A percentile compares a stretch with the other conserved stretches of the same genome.
These are phyloP conservation scores for Pangasius krempfi DNA, from an alignment of 2,797 vertebrate genomes.

Conservation along the genomic window DNA sequence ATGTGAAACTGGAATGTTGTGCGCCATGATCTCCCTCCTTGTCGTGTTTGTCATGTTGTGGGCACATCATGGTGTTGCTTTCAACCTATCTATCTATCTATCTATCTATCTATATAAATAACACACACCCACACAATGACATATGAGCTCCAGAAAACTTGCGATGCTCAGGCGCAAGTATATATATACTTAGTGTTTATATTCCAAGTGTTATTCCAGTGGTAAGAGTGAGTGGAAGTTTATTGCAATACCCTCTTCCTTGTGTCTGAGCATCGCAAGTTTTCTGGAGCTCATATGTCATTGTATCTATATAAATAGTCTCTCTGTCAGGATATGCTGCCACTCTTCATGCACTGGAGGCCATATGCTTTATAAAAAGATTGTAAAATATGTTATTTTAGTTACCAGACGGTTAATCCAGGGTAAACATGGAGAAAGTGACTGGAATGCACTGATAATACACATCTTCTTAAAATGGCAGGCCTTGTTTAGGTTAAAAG, in stretches of 20 bases:
- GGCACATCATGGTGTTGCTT: conserved; percentile 56
- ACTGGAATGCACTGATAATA: conserved; percentile 61
- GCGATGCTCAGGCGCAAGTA: no score
- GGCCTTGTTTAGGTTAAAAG: conserved; percentile 54
- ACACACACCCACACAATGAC: no score
- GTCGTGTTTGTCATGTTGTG: conserved; percentile 65
- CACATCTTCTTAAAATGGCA: conserved; percentile 55
- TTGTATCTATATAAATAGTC: conserved; percentile 68
- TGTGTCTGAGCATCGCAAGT: conserved; percentile 60
- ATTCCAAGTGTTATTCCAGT: background rate
- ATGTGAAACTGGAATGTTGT: conserved; percentile 65
- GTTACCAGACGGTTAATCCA: conserved; percentile 66
- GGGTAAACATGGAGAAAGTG: conserved; percentile 61
- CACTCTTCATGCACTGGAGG: conserved; percentile 65
- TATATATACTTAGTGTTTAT: background rate
- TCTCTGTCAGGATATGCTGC: conserved; percentile 65
- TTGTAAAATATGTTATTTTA: conserved; percentile 71
- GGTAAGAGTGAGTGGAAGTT: conserved; percentile 4
- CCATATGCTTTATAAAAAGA: conserved; percentile 65
- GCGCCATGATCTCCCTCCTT: conserved; percentile 53
- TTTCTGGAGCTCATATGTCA: conserved; percentile 70
- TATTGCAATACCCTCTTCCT: conserved; percentile 45
- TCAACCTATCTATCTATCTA: no score
- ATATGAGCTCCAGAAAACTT: no score
- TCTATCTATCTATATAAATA: no score